Conservation (phyloP, 2,797 vertebrate species). For the Scleropages formosus region DNA sequence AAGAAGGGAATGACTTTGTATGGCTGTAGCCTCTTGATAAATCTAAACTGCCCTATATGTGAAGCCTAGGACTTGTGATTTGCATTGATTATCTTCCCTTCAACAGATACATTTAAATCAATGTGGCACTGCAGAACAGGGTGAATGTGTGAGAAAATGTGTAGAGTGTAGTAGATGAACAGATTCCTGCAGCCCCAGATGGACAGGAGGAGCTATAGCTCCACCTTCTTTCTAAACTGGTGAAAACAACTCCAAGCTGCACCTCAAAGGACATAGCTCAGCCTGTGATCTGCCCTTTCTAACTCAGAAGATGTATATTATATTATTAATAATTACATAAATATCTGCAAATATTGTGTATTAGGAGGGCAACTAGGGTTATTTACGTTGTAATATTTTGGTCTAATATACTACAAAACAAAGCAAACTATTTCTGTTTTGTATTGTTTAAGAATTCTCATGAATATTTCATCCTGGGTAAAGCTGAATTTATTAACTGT, state of each 20-base stretch:
- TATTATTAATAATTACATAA: neutral
- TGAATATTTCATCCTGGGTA: conserved; percentile 29
- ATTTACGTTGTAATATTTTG: neutral
- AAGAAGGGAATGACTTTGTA: conserved; percentile 80
- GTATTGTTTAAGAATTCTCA: conserved; percentile 16
- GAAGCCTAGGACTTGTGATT: conserved; percentile 84
- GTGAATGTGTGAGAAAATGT: conserved; percentile 71
- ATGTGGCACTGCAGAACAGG: conserved; percentile 79
- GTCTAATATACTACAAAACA: neutral
- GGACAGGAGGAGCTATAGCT: conserved; percentile 87
- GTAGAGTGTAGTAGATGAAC: conserved; percentile 54
- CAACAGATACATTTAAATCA: conserved; percentile 88
- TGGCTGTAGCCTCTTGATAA: conserved; percentile 86
- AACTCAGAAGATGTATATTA: too few species aligned
- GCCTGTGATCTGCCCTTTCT: neutral
- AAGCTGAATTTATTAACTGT: conserved; percentile 24
- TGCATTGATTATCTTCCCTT: conserved; percentile 96
- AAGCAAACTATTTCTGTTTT: conserved; percentile 24
- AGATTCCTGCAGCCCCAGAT: conserved; percentile 61
- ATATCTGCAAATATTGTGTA: neutral
- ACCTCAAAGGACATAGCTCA: neutral
- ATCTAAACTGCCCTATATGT: conserved; percentile 80
- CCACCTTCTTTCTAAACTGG: conserved; percentile 90
- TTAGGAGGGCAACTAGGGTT: neutral
- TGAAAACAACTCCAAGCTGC: conserved; percentile 65